A percentile compares a stretch with the other conserved stretches of the same genome.
phyloP scores from a whole-genome alignment of 2,888 invertebrate species.

The Polydrusus pterygomalis region DNA sequence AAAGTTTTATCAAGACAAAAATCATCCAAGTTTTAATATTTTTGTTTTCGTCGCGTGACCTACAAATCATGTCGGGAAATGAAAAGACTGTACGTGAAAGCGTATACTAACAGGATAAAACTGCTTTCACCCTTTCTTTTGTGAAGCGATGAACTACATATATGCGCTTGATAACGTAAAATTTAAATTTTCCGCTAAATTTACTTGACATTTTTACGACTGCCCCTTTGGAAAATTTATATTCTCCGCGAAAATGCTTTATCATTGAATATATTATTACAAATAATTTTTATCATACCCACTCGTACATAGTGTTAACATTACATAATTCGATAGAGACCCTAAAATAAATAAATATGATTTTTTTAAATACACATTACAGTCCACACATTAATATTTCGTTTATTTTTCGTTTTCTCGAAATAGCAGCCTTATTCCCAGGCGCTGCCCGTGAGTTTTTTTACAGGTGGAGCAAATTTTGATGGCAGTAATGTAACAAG shows the following conservation, averaged over 20 bases:
- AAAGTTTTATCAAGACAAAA: not conserved
- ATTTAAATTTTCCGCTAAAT: slow-evolving; percentile 30
- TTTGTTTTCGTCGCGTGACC: slow-evolving; percentile 1
- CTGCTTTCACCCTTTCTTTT: slow-evolving; percentile 24
- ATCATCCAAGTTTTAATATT: not conserved
- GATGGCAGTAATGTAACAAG: too few species aligned
- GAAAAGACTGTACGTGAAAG: slow-evolving; percentile 22
- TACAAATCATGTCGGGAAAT: slow-evolving; percentile 24
- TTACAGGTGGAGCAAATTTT: too few species aligned
- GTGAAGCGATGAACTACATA: slow-evolving; percentile 28
- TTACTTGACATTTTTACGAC: slow-evolving; percentile 26
- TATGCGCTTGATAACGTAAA: slow-evolving; percentile 26
- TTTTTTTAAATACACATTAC: too few species aligned
- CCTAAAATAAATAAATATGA: too few species aligned
- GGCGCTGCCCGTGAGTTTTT: too few species aligned
- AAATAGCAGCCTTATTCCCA: too few species aligned
- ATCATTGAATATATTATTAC: too few species aligned
- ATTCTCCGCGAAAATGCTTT: not conserved
- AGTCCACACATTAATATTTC: too few species aligned
- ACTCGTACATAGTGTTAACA: too few species aligned
- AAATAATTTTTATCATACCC: too few species aligned
- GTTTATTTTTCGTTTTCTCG: too few species aligned
- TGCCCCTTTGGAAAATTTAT: slow-evolving; percentile 10
- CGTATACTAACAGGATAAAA: slow-evolving; percentile 26
- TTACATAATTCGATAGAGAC: too few species aligned